Percentiles rank a stretch among this genome's conserved stretches.
Conservation (phyloP, 2,113 vertebrate species). For the Prionailurus bengalensis region DNA sequence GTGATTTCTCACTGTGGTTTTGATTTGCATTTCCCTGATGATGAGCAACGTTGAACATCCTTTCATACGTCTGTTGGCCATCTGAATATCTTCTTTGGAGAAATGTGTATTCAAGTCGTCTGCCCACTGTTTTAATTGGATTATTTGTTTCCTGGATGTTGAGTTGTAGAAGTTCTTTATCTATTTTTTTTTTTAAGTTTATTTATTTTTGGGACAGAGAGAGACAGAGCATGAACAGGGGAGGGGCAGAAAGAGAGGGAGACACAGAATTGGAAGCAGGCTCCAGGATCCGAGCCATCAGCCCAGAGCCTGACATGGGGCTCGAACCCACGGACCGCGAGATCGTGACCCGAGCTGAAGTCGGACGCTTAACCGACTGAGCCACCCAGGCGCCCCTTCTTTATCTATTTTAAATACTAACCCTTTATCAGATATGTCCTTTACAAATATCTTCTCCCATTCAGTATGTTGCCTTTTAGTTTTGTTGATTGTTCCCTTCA, state of each 20-base stretch:
- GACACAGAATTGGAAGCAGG: no score
- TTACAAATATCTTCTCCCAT: not conserved
- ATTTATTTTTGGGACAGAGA: no score
- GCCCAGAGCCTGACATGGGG: no score
- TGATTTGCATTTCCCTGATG: not conserved
- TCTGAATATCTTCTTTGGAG: not conserved
- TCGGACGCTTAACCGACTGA: no score
- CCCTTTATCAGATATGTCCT: not conserved
- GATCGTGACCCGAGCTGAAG: no score
- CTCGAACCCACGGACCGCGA: no score
- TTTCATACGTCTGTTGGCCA: not conserved
- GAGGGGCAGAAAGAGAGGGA: no score
- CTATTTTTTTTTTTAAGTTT: no score
- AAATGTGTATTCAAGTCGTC: not conserved
- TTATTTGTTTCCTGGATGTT: not conserved
- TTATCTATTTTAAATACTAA: not conserved
- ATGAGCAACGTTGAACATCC: not conserved
- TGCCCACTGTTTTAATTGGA: not conserved
- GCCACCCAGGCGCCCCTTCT: not conserved
- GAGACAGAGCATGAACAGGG: no score
- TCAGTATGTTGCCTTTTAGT: not conserved
- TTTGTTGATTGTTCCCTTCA: not conserved
- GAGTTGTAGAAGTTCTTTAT: not conserved
- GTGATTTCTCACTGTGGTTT: not conserved
- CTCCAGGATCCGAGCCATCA: no score